Evolutionary conservation across 2,888 invertebrate species (phyloP).

Genomic region (Acanthosoma haemorrhoidale): DNA sequence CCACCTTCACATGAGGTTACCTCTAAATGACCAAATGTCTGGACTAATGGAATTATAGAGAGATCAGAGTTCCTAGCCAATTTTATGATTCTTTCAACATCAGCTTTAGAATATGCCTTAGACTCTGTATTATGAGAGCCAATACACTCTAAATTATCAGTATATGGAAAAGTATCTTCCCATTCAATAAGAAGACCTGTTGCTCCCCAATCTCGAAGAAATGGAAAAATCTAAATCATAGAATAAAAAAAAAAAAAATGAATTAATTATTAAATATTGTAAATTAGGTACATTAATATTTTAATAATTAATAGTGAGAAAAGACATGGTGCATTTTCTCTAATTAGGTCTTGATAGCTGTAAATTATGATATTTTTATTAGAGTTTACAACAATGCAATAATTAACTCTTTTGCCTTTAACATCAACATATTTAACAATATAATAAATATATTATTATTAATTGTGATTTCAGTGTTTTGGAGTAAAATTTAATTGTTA

Average conservation of each 20-base stretch:
- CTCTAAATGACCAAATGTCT: slow-evolving; percentile 83
- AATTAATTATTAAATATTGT: too few species aligned
- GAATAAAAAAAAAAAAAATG: slow-evolving; percentile 13
- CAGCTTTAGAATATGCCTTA: slow-evolving; percentile 59
- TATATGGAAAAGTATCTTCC: slow-evolving; percentile 86
- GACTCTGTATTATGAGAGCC: slow-evolving; percentile 49
- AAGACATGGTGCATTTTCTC: too few species aligned
- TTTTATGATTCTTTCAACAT: slow-evolving; percentile 60
- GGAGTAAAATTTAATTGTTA: too few species aligned
- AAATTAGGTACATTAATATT: too few species aligned
- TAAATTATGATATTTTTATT: too few species aligned
- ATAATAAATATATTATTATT: too few species aligned
- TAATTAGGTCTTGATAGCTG: too few species aligned
- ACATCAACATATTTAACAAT: too few species aligned
- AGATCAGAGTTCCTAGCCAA: slow-evolving; percentile 62
- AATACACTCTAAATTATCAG: slow-evolving; percentile 47
- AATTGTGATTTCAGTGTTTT: too few species aligned
- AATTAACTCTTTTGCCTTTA: too few species aligned
- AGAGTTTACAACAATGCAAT: too few species aligned
- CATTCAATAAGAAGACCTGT: slow-evolving; percentile 80
- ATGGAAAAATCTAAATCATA: slow-evolving; percentile 54
- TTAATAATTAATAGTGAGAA: too few species aligned
- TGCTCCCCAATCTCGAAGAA: slow-evolving; percentile 62
- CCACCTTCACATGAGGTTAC: slow-evolving; percentile 41
- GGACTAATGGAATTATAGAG: slow-evolving; percentile 68